Evolutionary conservation across 2,113 vertebrate genomes (phyloP).

Genomic region (Balaeniceps rex): DNA sequence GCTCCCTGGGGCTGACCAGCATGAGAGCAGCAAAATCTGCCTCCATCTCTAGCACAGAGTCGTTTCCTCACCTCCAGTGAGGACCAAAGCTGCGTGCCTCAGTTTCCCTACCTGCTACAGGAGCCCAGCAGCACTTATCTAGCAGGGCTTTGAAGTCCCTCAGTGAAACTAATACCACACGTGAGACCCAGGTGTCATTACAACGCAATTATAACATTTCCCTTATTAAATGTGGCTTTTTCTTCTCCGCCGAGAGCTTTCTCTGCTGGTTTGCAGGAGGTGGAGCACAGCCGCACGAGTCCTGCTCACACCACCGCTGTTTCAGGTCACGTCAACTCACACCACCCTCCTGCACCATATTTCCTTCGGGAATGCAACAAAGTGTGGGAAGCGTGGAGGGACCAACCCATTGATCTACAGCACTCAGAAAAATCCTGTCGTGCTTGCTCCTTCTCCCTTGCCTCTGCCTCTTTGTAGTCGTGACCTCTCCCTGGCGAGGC

Average conservation of each 20-base stretch:
- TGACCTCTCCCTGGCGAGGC: slow-evolving; percentile 31
- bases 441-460: not conserved
- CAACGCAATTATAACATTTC: not conserved
- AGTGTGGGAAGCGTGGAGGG: not conserved
- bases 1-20: not conserved
- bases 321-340: not conserved
- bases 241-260: not conserved
- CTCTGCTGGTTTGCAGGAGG: not conserved
- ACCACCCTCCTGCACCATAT: not conserved
- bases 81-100: not conserved
- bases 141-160: not conserved
- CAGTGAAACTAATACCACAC: not conserved
- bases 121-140: not conserved
- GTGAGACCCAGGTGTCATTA: not conserved
- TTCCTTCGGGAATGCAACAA: not conserved
- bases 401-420: not conserved
- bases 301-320: not conserved
- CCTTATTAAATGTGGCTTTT: not conserved
- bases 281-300: not conserved
- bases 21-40: not conserved
- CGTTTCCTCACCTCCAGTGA: not conserved
- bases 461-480: not conserved
- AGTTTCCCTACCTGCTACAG: not conserved
- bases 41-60: not conserved
- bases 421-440: not conserved